Conservation (phyloP, 1,140 invertebrate species). For the Bathynomus jamesi region DNA sequence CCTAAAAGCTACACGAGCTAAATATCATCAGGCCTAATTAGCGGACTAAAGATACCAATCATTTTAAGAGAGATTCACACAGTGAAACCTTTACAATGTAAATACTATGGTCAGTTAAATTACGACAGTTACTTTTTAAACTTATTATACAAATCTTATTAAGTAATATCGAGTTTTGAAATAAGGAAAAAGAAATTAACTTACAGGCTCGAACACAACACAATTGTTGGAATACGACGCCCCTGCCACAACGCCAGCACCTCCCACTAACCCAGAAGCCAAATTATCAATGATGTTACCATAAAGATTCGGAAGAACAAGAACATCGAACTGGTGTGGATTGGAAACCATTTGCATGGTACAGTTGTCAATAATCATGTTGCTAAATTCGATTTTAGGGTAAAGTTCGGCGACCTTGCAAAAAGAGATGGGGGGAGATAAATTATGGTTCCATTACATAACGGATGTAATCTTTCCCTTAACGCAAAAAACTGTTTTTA, state of each 20-base stretch:
- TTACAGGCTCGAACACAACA: slow-evolving; percentile 93
- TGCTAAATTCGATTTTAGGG: slow-evolving; percentile 87
- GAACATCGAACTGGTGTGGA: slow-evolving; percentile 83
- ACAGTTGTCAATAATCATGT: slow-evolving; percentile 97
- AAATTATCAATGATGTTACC: slow-evolving; percentile 97
- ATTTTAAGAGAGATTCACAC: no score
- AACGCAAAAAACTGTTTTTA: no score
- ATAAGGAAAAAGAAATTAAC: no score
- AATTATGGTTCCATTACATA: background rate
- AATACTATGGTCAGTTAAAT: no score
- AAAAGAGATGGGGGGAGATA: background rate
- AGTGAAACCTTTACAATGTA: no score
- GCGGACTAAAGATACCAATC: no score
- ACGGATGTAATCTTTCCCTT: no score
- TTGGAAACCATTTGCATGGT: slow-evolving; percentile 97
- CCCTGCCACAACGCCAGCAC: slow-evolving; percentile 78
- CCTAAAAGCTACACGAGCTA: no score
- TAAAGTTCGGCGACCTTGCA: slow-evolving; percentile 52
- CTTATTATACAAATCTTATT: no score
- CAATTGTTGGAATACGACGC: slow-evolving; percentile 59
- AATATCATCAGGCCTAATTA: no score
- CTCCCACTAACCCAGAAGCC: slow-evolving; percentile 90
- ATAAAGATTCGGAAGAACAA: slow-evolving; percentile 98
- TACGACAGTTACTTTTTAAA: no score
- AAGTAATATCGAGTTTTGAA: no score